A percentile compares a stretch with the other conserved stretches of the same genome.
Evolutionary conservation across 2,797 vertebrate species (phyloP).

Genomic region (Eleutherodactylus coqui): DNA sequence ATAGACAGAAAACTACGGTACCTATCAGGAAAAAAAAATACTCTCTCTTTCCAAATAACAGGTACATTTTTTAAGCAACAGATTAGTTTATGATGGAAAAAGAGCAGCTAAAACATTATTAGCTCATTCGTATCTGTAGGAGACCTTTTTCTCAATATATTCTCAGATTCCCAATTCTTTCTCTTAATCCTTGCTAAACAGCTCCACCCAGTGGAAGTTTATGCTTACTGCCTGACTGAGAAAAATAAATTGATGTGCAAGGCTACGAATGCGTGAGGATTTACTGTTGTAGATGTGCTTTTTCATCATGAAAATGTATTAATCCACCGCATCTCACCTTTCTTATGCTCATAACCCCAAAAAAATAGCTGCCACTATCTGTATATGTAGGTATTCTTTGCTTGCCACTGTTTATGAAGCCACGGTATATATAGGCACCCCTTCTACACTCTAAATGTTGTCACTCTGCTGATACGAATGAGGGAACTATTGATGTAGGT

Average conservation of each 20-base stretch:
- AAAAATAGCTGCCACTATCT: too few species aligned
- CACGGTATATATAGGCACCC: too few species aligned
- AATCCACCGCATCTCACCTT: background rate
- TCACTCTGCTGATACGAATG: too few species aligned
- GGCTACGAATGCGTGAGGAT: background rate
- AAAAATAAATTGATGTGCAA: background rate
- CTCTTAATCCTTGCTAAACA: background rate
- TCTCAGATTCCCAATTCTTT: too few species aligned
- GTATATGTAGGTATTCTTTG: too few species aligned
- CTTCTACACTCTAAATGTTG: too few species aligned
- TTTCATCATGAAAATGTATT: background rate
- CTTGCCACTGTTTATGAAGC: too few species aligned
- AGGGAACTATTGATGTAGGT: too few species aligned
- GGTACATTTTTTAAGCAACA: background rate
- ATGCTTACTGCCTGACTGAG: background rate
- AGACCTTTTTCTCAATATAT: background rate
- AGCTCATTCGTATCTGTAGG: background rate
- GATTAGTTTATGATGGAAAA: background rate
- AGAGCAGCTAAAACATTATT: background rate
- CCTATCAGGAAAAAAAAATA: too few species aligned
- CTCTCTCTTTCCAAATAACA: too few species aligned
- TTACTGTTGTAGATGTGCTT: background rate
- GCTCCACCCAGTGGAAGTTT: constrained; percentile 11
- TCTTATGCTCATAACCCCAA: background rate
- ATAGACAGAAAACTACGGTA: too few species aligned